Conservation (phyloP, 2,113 vertebrate species). For the Alexandromys fortis region DNA sequence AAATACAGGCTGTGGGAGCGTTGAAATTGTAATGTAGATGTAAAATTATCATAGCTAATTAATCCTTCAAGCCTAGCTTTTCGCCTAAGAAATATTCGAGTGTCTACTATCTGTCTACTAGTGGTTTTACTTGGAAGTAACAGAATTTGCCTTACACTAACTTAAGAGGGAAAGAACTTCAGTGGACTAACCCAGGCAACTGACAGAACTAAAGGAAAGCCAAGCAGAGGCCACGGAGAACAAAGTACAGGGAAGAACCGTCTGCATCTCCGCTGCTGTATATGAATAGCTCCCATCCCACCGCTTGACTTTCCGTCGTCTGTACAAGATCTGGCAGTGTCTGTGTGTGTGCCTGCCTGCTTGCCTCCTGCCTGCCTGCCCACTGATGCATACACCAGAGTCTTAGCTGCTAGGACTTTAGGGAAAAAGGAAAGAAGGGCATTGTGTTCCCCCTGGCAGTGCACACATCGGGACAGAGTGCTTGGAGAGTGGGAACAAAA, state of each 20-base stretch:
- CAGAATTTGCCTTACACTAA: neutral
- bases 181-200: neutral
- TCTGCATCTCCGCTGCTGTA: neutral
- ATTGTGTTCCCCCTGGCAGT: neutral
- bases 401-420: neutral
- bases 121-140: constrained; percentile 17
- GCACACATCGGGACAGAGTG: neutral
- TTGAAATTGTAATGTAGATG: neutral
- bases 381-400: neutral
- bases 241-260: neutral
- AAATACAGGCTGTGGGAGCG: neutral
- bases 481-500: neutral
- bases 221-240: neutral
- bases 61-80: neutral
- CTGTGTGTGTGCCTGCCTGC: neutral
- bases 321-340: neutral
- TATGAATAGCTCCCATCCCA: neutral
- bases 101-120: neutral
- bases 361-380: neutral
- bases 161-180: neutral
- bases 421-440: neutral
- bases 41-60: neutral
- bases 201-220: neutral
- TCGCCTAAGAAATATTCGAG: constrained; percentile 11
- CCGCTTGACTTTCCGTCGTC: neutral